Evolutionary conservation across 2,113 vertebrate genomes (phyloP), one percentile per base, ranked within the genome.

Genomic region (Alethe castanea): DNA sequence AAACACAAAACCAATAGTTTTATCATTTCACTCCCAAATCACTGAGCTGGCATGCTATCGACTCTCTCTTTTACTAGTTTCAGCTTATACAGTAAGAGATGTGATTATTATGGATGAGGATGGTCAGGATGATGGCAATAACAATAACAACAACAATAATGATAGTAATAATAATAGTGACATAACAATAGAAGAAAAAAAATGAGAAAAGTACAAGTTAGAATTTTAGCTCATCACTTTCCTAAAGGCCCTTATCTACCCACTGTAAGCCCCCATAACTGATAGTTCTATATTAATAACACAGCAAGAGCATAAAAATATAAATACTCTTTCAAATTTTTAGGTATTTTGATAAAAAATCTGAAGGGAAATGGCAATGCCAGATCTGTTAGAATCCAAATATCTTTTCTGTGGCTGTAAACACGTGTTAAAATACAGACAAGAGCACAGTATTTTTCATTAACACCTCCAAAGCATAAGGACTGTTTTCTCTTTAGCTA

Each of bases 1-100:
- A 92, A 87, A 72, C 57, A 72, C 42, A 77, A 65, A 84, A 35
- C 53, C 81, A 79, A 83, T 48, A 11, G 0, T 65, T 94, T 91
- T 36, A 48, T 29, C 53, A n/a, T 74, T 86, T 92, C 61, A 15
- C 19, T 86, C 29, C 8, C 17, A 47, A 60, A 89, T 33, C 8
- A 17, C 48, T 79, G 36, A 93, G 36, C 23, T 78, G 44, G 44
- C 20, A 23, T 6, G 33, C 10, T 78, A 50, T 52, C 19, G 62
- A 71, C 7, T 40, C 26, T 71, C 25, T 57, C 81, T 82, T 56
- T 53, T 6, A 57, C 17, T 44, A 11, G n/a, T 60, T 86, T 56
- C 47, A 81, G 56, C 45, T 90, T 71, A 36, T 19, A n/a, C 6
- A 57, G 13, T 42, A 35, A 70, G 15, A 84, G 11, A 3, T 77